Evolutionary conservation across 2,113 vertebrate species (phyloP).

Genomic region (Tringa solitaria): DNA sequence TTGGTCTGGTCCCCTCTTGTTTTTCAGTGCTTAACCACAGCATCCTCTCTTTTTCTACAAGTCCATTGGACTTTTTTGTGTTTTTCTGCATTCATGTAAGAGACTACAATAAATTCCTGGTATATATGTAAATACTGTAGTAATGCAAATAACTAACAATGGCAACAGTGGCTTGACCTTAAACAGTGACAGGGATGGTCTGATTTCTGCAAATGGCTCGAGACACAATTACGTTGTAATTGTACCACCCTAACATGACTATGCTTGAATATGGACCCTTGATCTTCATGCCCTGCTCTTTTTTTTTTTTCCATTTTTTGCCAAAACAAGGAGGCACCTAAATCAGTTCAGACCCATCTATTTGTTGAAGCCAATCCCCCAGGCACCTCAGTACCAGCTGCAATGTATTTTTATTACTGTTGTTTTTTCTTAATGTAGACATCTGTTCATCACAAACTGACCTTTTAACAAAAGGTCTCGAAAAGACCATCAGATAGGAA

Average conservation of each 20-base stretch:
- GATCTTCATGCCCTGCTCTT: not conserved
- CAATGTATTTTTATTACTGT: not conserved
- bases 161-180: not conserved
- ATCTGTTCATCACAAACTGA: not conserved
- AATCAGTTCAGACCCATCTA: not conserved
- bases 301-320: not conserved
- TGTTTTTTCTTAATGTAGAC: not conserved
- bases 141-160: not conserved
- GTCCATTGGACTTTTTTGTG: not conserved
- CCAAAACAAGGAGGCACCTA: not conserved
- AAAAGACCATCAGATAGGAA: not conserved
- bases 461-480: slow-evolving; percentile 12
- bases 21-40: not conserved
- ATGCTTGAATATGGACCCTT: not conserved
- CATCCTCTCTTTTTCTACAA: not conserved
- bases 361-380: not conserved
- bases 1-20: not conserved
- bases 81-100: not conserved
- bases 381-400: not conserved
- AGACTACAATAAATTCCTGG: not conserved
- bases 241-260: not conserved
- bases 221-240: not conserved
- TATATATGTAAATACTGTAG: not conserved
- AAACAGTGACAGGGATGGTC: not conserved
- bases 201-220: not conserved